phyloP scores from a whole-genome alignment of 2,888 invertebrate genomes.

The Opisthograptis luteolata region DNA sequence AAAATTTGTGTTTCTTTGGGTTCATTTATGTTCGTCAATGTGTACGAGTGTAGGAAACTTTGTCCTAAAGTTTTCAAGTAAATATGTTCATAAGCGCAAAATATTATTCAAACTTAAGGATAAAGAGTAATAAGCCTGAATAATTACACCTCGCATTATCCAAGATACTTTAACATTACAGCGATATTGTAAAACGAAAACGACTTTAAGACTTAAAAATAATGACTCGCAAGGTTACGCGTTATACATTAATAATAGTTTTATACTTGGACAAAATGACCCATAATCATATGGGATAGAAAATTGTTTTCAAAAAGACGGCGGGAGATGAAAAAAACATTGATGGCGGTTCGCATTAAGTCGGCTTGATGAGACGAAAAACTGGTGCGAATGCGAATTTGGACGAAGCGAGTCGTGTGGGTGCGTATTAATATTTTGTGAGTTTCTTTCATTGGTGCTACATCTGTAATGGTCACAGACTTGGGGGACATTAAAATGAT shows the following conservation, averaged over 20 bases:
- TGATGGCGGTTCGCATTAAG: slow-evolving; percentile 70
- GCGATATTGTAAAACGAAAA: slow-evolving; percentile 25
- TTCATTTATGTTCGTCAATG: no score
- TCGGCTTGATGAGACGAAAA: slow-evolving; percentile 71
- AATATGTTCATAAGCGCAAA: slow-evolving; percentile 2
- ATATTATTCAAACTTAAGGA: not conserved
- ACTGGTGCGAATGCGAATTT: slow-evolving; percentile 64
- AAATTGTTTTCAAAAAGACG: slow-evolving; percentile 79
- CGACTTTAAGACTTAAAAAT: slow-evolving; percentile 24
- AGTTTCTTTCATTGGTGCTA: slow-evolving; percentile 69
- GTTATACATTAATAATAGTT: slow-evolving; percentile 79
- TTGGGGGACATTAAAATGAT: slow-evolving; percentile 19
- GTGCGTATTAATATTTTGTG: slow-evolving; percentile 52
- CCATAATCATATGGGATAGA: slow-evolving; percentile 81
- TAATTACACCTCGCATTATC: slow-evolving; percentile 26
- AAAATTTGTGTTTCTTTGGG: no score
- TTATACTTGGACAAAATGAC: slow-evolving; percentile 72
- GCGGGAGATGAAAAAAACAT: slow-evolving; percentile 60
- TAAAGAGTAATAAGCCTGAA: slow-evolving; percentile 18
- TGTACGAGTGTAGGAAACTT: no score
- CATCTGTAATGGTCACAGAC: slow-evolving; percentile 38
- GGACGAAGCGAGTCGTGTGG: slow-evolving; percentile 49
- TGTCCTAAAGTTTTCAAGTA: not conserved
- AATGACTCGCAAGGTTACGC: slow-evolving; percentile 40
- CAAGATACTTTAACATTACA: slow-evolving; percentile 13